Evolutionary conservation across 2,888 invertebrate species (phyloP), one percentile per base, ranked within the genome.

Genomic region (Argynnis bischoffii): DNA sequence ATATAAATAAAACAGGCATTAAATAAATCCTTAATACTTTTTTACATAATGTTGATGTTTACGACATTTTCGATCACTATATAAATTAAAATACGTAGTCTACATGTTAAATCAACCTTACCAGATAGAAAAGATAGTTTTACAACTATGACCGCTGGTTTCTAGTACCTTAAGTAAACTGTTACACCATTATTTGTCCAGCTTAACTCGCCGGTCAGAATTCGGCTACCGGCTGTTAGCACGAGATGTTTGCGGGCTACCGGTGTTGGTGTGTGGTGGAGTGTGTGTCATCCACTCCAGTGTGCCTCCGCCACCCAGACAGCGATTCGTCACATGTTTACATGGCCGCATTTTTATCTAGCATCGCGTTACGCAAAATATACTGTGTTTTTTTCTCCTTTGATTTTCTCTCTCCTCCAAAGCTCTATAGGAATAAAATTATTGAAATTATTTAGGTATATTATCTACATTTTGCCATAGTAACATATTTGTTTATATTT

Each of bases 271-370:
- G 61, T 53, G 46, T 59, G 57, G 57, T 78, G 72, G 74, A 86
- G 86, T 92, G 91, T 92, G 89, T 92, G 84, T 83, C 57, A 74
- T 82, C 83, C 91, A 89, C 92, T 91, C 79, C 79, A 89, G 75
- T 78, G 81, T 78, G 81, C 90, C 89, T 90, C 89, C 78, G 82
- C 91, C 90, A 90, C 90, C 92, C 92, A 89, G 86, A 81, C 77
- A 69, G 70, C 69, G 64, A 69, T 50, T 66, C 68, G 69, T 56
- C 71, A 57, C 54, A 59, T 81, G 77, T 80, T 78, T 78, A 76
- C 76, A 74, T 73, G 74, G 57, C 74, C 77, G 72, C 74, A 74
- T 76, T 76, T 76, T 75, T 75, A 3, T 75, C 72, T 66, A 51
- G 51, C 35, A 41, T 41, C 35, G 35, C 61, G 63, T 77, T 78